Conservation (phyloP, 2,888 invertebrate species). For the Dorcus hopei region DNA sequence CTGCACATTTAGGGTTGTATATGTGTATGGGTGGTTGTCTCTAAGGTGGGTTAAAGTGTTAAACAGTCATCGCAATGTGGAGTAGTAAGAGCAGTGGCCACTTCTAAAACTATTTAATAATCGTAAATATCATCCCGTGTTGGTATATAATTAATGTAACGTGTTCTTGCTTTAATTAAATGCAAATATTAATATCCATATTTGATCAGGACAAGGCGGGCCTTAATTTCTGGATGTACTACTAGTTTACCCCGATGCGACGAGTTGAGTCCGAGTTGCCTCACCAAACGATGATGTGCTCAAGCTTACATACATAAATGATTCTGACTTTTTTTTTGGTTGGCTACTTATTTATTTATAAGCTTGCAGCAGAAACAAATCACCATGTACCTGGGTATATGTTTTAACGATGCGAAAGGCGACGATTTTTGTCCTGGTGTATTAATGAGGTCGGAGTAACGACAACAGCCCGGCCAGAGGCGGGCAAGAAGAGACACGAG, state of each 20-base stretch:
- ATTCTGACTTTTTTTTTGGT: not conserved
- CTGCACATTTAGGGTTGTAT: too few relatives aligned
- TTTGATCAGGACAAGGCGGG: constrained; percentile 18
- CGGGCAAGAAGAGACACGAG: constrained; percentile 21
- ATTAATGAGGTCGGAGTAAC: constrained; percentile 44
- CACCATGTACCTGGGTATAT: too few relatives aligned
- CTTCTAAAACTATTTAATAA: constrained; percentile 15
- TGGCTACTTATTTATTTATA: too few relatives aligned
- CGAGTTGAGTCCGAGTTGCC: not conserved
- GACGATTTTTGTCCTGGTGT: constrained; percentile 4
- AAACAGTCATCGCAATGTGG: constrained; percentile 15
- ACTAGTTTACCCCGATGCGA: not conserved
- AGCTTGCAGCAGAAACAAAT: too few relatives aligned
- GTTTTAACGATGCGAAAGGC: too few relatives aligned
- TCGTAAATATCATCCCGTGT: constrained; percentile 7
- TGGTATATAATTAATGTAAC: constrained; percentile 17
- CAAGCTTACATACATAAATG: not conserved
- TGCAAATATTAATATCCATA: constrained; percentile 18
- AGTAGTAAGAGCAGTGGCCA: not conserved
- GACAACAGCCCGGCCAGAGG: constrained; percentile 39
- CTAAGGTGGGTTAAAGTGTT: constrained; percentile 2
- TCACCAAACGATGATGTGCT: not conserved
- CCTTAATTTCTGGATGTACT: constrained; percentile 11
- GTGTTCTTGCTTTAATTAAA: constrained; percentile 19
- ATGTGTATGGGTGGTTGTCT: not conserved